Evolutionary conservation across 2,888 invertebrate genomes (phyloP).

Genomic region (Andricus quercusramuli): DNA sequence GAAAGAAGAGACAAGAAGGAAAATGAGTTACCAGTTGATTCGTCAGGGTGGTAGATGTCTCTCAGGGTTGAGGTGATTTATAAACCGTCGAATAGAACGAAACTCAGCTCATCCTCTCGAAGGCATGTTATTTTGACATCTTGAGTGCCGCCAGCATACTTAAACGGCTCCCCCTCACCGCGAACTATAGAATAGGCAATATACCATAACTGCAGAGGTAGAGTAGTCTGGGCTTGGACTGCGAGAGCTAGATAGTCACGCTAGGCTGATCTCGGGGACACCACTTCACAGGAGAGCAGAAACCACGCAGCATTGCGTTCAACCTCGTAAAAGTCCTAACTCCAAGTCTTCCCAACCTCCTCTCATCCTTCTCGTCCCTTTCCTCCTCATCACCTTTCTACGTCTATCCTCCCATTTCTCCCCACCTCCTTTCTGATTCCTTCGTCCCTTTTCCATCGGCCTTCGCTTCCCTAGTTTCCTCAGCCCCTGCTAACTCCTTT

Average conservation of each 20-base stretch:
- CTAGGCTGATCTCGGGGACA: constrained; percentile 69
- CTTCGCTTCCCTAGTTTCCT: constrained; percentile 42
- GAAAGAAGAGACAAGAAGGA: constrained; percentile 19
- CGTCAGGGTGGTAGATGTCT: constrained; percentile 9
- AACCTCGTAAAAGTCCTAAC: constrained; percentile 37
- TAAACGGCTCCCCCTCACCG: constrained; percentile 31
- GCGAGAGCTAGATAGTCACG: constrained; percentile 68
- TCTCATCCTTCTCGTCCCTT: constrained; percentile 23
- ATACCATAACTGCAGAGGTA: no score
- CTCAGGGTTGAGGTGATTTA: constrained; percentile 45
- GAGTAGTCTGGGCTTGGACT: constrained; percentile 52
- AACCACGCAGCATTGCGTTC: constrained; percentile 37
- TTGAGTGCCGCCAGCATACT: constrained; percentile 54
- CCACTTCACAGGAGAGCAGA: constrained; percentile 58
- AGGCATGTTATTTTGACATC: constrained; percentile 54
- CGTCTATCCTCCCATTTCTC: constrained; percentile 1
- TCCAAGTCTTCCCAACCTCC: neutral
- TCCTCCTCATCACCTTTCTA: constrained; percentile 4
- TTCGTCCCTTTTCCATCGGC: constrained; percentile 45
- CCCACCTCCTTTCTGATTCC: constrained; percentile 23
- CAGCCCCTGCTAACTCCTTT: constrained; percentile 30
- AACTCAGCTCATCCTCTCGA: constrained; percentile 8
- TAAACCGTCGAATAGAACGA: constrained; percentile 25
- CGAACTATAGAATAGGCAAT: constrained; percentile 29
- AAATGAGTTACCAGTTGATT: constrained; percentile 27